A percentile compares a stretch with the other conserved stretches of the same genome.
Conservation (phyloP, 2,888 invertebrate species). For the Drosophila pseudotakahashii region DNA sequence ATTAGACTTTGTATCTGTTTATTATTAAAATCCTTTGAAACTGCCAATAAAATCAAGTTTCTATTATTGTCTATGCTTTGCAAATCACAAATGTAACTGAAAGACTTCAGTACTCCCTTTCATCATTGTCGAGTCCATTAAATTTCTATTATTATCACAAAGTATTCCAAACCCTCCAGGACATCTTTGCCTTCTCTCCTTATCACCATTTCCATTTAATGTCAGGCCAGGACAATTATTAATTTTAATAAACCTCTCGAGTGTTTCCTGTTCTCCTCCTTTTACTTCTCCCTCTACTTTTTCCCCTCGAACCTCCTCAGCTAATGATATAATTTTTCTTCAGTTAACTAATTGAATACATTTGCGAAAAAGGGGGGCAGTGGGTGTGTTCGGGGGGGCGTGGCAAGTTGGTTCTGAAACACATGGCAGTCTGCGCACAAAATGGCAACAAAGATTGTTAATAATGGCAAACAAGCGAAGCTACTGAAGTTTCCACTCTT, state of each 20-base stretch:
- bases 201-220: conserved; percentile 46
- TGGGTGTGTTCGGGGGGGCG: conserved; percentile 1
- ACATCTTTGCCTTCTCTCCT: background rate
- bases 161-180: conserved; percentile 4
- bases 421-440: conserved; percentile 51
- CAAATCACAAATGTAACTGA: conserved; percentile 17
- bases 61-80: background rate
- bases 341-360: conserved; percentile 80
- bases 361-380: conserved; percentile 51
- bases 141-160: conserved; percentile 25
- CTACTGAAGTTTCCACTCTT: conserved; percentile 55
- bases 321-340: conserved; percentile 80
- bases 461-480: conserved; percentile 78
- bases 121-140: conserved; percentile 26
- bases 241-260: conserved; percentile 75
- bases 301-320: conserved; percentile 35
- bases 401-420: conserved; percentile 38
- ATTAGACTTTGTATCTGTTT: background rate
- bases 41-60: conserved; percentile 6
- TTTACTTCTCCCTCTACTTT: background rate
- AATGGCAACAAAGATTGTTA: conserved; percentile 79
- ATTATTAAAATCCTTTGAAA: background rate
- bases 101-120: conserved; percentile 1
- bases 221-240: conserved; percentile 72
- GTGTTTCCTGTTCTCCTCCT: conserved; percentile 2